These are phyloP conservation scores for Heliothis subflexa DNA, from an alignment of 1,140 invertebrate genomes.

Conservation along the genomic window DNA sequence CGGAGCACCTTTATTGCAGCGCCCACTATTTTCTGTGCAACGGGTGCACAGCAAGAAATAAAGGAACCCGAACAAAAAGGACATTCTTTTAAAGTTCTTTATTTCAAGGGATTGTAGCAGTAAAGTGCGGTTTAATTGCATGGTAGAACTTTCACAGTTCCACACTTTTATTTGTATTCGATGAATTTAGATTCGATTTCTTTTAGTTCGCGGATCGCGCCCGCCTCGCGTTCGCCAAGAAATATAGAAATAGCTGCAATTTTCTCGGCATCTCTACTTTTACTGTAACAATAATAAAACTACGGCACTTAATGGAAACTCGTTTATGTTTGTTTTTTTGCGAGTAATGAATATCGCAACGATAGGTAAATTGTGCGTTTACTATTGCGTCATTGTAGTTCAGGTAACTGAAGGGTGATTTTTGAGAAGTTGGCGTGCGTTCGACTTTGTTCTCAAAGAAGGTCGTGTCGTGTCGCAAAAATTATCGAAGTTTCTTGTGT, in stretches of 20 bases:
- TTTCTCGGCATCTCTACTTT: conserved; percentile 54
- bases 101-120: conserved; percentile 79
- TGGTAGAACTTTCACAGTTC: conserved; percentile 72
- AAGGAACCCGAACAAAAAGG: conserved; percentile 75
- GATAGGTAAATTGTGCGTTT: conserved; percentile 29
- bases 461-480: conserved; percentile 59
- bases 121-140: conserved; percentile 84
- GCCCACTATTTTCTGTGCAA: conserved; percentile 74
- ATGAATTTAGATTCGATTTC: conserved; percentile 73
- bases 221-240: conserved; percentile 42
- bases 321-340: conserved; percentile 59
- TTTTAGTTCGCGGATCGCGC: conserved; percentile 52
- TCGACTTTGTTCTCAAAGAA: conserved; percentile 40
- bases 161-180: conserved; percentile 73
- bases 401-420: background rate
- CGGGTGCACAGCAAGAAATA: conserved; percentile 75
- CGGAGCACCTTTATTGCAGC: conserved; percentile 71
- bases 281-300: conserved; percentile 63
- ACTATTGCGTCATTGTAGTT: conserved; percentile 40
- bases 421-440: conserved; percentile 39
- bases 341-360: conserved; percentile 59
- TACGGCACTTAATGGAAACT: conserved; percentile 64
- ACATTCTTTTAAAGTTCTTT: conserved; percentile 81
- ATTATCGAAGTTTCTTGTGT: conserved; percentile 75
- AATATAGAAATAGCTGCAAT: conserved; percentile 63